phyloP scores from a whole-genome alignment of 2,113 vertebrate genomes.

The Anser cygnoides region DNA sequence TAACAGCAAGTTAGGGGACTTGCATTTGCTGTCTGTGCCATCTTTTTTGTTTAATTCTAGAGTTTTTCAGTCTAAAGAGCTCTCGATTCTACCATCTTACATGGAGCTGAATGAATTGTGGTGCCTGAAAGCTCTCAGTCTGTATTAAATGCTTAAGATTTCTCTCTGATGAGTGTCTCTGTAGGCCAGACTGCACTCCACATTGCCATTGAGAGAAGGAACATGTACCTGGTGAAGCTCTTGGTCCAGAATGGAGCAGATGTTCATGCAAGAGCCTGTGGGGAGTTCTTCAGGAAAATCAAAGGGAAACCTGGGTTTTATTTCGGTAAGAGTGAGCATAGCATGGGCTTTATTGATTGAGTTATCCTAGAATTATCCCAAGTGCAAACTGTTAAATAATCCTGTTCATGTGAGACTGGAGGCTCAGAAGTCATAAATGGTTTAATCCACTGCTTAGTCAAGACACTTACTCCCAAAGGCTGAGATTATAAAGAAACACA shows the following conservation, averaged over 20 bases:
- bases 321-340: constrained; percentile 85
- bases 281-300: constrained; percentile 91
- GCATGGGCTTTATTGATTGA: neutral
- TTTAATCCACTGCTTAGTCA: neutral
- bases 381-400: constrained; percentile 27
- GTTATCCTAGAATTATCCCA: neutral
- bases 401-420: neutral
- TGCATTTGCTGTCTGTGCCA: neutral
- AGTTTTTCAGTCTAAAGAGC: neutral
- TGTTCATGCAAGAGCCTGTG: constrained; percentile 89
- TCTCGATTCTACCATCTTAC: neutral
- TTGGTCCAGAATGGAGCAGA: constrained; percentile 90
- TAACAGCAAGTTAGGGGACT: neutral
- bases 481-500: neutral
- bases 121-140: neutral
- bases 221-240: constrained; percentile 83
- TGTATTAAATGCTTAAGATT: neutral
- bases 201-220: constrained; percentile 94
- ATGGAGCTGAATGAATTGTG: neutral
- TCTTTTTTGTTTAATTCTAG: neutral
- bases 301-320: constrained; percentile 88
- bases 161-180: neutral
- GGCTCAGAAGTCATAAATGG: constrained; percentile 2
- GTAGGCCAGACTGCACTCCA: constrained; percentile 94
- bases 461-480: neutral